Percentiles rank a stretch among this genome's conserved stretches.
phyloP scores from a whole-genome alignment of 2,888 invertebrate genomes.

The Rotaria socialis region DNA sequence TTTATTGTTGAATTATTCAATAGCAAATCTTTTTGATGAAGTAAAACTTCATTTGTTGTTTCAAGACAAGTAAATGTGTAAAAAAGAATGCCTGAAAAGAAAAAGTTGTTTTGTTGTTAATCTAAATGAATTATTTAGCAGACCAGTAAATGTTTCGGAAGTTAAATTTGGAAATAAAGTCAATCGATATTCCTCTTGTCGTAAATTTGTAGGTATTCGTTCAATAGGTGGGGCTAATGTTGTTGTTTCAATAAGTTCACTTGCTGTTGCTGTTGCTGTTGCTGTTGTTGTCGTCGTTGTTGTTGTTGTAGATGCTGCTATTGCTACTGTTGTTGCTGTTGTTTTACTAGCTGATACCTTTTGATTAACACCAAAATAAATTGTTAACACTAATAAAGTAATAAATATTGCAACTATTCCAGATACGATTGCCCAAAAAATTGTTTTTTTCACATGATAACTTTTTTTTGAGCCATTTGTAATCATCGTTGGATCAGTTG shows the following conservation, averaged over 20 bases:
- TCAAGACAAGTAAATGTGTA: slow-evolving; percentile 3
- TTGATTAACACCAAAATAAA: slow-evolving; percentile 19
- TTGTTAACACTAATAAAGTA: background rate
- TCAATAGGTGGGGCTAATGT: background rate
- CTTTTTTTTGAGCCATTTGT: background rate
- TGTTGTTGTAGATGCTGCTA: background rate
- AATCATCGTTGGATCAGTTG: background rate
- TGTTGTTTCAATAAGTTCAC: background rate
- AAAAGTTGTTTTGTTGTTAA: background rate
- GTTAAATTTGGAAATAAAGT: background rate
- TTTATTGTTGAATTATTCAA: background rate
- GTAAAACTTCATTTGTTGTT: background rate
- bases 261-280: background rate
- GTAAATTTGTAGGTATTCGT: background rate
- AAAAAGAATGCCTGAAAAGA: background rate
- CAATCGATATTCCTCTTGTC: slow-evolving; percentile 5
- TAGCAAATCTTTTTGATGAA: background rate
- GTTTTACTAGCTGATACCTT: background rate
- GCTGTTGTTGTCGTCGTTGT: too few relatives aligned
- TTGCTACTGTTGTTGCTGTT: background rate
- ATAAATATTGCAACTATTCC: background rate
- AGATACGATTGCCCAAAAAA: background rate
- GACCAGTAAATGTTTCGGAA: background rate
- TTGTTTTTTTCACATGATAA: background rate
- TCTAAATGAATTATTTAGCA: background rate